Conservation (phyloP, 1,140 invertebrate species). For the Procambarus clarkii region DNA sequence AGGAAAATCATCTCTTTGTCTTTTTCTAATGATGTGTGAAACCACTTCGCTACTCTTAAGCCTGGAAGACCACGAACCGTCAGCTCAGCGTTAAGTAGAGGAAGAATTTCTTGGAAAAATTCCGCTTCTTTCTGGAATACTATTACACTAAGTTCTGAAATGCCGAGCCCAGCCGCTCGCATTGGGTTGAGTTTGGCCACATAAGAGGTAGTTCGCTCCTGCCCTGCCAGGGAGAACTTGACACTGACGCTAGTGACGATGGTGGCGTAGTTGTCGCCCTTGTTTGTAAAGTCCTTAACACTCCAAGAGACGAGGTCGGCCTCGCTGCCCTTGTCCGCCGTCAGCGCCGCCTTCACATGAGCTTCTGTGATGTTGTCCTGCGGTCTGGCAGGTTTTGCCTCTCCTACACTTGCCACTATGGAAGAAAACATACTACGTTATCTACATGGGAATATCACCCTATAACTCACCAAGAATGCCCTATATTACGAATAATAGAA, state of each 20-base stretch:
- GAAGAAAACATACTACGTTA: too few species aligned
- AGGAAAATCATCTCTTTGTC: not conserved
- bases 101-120: not conserved
- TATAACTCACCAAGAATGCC: too few species aligned
- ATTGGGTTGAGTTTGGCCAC: conserved; percentile 16
- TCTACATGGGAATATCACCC: too few species aligned
- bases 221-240: not conserved
- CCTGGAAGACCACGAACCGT: not conserved
- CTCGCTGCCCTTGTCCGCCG: conserved; percentile 24
- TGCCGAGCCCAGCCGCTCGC: not conserved
- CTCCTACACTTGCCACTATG: too few species aligned
- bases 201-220: not conserved
- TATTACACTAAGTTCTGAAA: too few species aligned
- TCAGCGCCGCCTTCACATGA: conserved; percentile 15
- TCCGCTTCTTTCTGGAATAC: not conserved
- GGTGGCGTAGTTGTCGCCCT: conserved; percentile 46
- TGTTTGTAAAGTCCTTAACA: conserved; percentile 43
- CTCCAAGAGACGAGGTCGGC: conserved; percentile 18
- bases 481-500: too few species aligned
- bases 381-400: too few species aligned
- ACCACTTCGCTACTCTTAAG: not conserved
- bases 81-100: not conserved
- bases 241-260: conserved; percentile 50
- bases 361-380: not conserved
- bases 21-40: not conserved